Base-by-base conservation (phyloP, 2,888 invertebrate species). In the Diabrotica balteata region DNA sequence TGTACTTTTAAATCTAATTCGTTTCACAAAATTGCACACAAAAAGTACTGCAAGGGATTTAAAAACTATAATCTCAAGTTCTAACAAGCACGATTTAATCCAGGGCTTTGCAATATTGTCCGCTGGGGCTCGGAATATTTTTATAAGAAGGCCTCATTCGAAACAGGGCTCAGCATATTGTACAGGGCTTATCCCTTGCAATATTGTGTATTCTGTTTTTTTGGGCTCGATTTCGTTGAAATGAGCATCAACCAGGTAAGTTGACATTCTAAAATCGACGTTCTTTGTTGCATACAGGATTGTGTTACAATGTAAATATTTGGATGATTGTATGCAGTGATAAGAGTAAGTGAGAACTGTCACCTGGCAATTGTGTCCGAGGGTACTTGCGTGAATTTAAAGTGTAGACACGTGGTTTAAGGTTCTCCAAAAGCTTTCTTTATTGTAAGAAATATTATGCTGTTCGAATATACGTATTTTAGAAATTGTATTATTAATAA, bases 121-220 rank as follows among this genome's bases (percentile, higher is more conserved):
- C 70, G 59, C 54, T 60, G 62, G 66, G 46, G 47, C 67, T 42
- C 58, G 59, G 69, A 69, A 73, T 71, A 71, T 73, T 69, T 70
- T 71, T 61, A 71, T 71, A 69, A 61, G 63, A 57, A 57, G 58
- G 53, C 49, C 32, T 32, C 32, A 62, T 69, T 62, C 42, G 59
- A 52, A 67, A 57, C 52, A 53, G 57, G 66, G 64, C 69, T 59
- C 55, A 58, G 59, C 62, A 55, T 51, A 73, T 69, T 69, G 70
- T 70, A 22, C 50, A 45, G 17, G 69, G 72, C 69, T 72, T 66
- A 66, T 66, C 66, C 60, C 32, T 61, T n/a, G 42, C 46, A 43
- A 46, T 32, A 58, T 58, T 58, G 58, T 58, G 46, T 58, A 17
- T 58, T 58, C 32, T 1, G 32, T 32, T 58, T 46, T 55, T 55